These are phyloP conservation scores for Drosophila tanythrix DNA, from an alignment of 2,888 invertebrate genomes.

Conservation along the genomic window DNA sequence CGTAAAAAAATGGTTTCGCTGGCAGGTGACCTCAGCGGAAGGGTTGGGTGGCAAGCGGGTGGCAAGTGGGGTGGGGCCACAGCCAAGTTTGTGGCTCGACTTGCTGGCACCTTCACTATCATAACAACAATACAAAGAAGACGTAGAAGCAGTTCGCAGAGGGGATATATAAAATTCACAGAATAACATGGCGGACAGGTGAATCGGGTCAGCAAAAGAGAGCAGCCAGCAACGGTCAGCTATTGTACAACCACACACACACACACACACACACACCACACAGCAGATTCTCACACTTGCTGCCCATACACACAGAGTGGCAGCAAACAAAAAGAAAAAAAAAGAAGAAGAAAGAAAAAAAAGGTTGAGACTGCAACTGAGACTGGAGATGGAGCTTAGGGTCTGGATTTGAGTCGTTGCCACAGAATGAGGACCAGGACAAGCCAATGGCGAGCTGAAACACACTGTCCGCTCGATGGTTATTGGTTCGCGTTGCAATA, in stretches of 20 bases:
- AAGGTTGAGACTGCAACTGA: slow-evolving; percentile 7
- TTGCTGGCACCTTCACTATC: slow-evolving; percentile 76
- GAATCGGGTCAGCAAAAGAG: slow-evolving; percentile 68
- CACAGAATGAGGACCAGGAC: slow-evolving; percentile 29
- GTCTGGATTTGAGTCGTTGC: slow-evolving; percentile 31
- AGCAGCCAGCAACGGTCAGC: slow-evolving; percentile 50
- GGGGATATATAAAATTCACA: slow-evolving; percentile 23
- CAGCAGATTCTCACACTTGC: slow-evolving; percentile 1
- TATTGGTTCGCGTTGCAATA: slow-evolving; percentile 83
- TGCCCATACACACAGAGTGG: slow-evolving; percentile 7
- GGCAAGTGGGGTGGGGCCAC: slow-evolving; percentile 23
- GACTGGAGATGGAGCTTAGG: slow-evolving; percentile 46
- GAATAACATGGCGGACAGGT: slow-evolving; percentile 64
- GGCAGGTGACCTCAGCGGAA: slow-evolving; percentile 39
- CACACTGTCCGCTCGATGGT: slow-evolving; percentile 80
- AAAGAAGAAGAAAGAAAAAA: neutral
- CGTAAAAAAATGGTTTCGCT: slow-evolving; percentile 53
- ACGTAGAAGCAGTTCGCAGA: slow-evolving; percentile 10
- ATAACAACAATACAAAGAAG: slow-evolving; percentile 75
- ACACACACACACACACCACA: slow-evolving; percentile 7
- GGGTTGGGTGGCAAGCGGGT: neutral
- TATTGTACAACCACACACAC: slow-evolving; percentile 42
- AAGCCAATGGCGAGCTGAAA: slow-evolving; percentile 82
- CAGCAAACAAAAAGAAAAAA: neutral
- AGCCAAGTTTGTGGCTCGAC: slow-evolving; percentile 60